A percentile compares a stretch with the other conserved stretches of the same genome.
Evolutionary conservation across 2,113 vertebrate species (phyloP).

Genomic region (Melanocharis versteri): DNA sequence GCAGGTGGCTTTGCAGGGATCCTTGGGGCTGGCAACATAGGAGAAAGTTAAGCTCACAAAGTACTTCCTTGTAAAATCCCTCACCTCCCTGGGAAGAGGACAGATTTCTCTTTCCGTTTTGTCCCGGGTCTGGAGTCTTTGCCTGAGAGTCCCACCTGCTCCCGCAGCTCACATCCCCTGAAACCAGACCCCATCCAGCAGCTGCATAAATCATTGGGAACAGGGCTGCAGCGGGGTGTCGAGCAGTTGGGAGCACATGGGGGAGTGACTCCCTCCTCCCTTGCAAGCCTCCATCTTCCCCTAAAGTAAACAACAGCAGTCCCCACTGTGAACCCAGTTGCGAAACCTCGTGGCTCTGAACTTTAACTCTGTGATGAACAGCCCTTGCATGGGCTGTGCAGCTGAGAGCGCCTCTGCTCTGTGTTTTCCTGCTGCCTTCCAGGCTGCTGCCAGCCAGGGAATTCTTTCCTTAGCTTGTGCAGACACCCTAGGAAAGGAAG

Average conservation of each 20-base stretch:
- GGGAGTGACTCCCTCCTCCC: neutral
- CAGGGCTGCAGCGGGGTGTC: neutral
- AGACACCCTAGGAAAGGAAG: neutral
- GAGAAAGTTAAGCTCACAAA: constrained; percentile 22
- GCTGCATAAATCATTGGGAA: constrained; percentile 46
- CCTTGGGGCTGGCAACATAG: neutral
- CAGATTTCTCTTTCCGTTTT: constrained; percentile 15
- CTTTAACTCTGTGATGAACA: neutral
- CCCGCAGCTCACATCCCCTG: constrained; percentile 50
- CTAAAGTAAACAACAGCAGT: constrained; percentile 44
- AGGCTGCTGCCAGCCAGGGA: constrained; percentile 11
- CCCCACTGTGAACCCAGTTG: constrained; percentile 18
- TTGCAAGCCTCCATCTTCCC: neutral
- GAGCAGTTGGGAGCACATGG: constrained; percentile 32
- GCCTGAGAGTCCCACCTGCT: constrained; percentile 63
- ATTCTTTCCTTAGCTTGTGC: neutral
- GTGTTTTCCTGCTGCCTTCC: neutral
- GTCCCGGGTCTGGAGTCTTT: neutral
- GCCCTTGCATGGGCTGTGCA: neutral
- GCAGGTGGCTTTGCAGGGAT: constrained; percentile 17
- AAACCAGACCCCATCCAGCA: constrained; percentile 51
- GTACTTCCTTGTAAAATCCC: neutral
- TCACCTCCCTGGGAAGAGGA: neutral
- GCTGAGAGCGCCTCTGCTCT: neutral
- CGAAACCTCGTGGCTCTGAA: neutral